phyloP scores from a whole-genome alignment of 2,797 vertebrate genomes.

The Capromys pilorides region DNA sequence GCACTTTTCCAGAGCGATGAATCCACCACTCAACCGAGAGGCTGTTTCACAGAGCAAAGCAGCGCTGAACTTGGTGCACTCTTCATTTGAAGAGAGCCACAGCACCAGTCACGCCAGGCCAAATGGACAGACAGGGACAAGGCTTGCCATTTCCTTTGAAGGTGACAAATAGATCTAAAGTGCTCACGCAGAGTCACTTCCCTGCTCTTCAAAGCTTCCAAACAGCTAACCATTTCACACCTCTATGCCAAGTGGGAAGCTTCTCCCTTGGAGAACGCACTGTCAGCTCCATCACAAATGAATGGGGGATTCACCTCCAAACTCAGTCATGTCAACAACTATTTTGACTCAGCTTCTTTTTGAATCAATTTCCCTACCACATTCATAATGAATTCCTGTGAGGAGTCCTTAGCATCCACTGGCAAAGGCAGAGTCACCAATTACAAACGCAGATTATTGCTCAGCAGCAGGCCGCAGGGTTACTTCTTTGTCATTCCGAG shows the following conservation, averaged over 20 bases:
- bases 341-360: slow-evolving; percentile 56
- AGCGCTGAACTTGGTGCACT: not conserved
- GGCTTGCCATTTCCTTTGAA: slow-evolving; percentile 43
- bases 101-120: not conserved
- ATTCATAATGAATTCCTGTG: slow-evolving; percentile 19
- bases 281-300: slow-evolving; percentile 22
- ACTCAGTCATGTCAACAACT: slow-evolving; percentile 5
- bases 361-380: slow-evolving; percentile 35
- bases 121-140: slow-evolving; percentile 4
- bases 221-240: not conserved
- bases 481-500: not conserved
- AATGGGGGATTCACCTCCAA: slow-evolving; percentile 57
- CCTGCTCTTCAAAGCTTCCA: slow-evolving; percentile 34
- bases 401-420: slow-evolving; percentile 1
- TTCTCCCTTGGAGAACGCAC: slow-evolving; percentile 1
- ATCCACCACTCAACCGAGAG: not conserved
- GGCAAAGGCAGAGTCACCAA: not conserved
- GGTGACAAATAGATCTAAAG: slow-evolving; percentile 14
- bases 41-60: not conserved
- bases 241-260: not conserved
- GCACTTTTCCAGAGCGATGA: slow-evolving; percentile 19
- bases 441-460: not conserved
- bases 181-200: not conserved
- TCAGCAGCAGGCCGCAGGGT: not conserved
- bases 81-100: slow-evolving; percentile 21